Base-by-base conservation (phyloP, 2,888 invertebrate species). In the Nymphalis c-album region DNA sequence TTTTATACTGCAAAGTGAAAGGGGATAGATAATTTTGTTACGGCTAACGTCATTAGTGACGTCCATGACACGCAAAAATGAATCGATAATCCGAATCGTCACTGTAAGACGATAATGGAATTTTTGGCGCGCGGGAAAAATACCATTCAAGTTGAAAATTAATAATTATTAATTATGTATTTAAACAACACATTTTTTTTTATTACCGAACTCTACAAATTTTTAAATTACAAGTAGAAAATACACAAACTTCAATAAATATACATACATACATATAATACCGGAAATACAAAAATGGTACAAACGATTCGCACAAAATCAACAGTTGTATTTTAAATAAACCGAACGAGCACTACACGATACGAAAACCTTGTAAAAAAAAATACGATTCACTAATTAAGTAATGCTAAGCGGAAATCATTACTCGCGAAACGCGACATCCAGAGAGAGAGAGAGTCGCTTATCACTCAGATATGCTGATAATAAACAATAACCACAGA, bases 1-100 rank as follows among this genome's bases (percentile, higher is more conserved):
- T 60, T 53, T 63, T 40, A 55, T 46, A 18, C 3, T 10, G 45
- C 31, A 57, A 55, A 68, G 63, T 48, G 64, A 64, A 70, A 64
- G 69, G 64, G 66, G 61, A 64, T 62, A 55, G 61, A 64, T 62
- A 55, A 59, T 59, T 60, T 64, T 40, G 51, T 67, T 55, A 47
- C 59, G 57, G 35, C 60, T 68, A 68, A 73, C 74, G 75, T 74
- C 71, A 73, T 66, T 61, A 60, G 69, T 74, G 74, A 75, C 77
- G 75, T 73, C 55, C 63, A 71, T 63, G 71, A 60, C 71, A 68
- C 69, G 69, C 67, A 53, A 72, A 71, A 72, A 73, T 71, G 69
- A 76, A 75, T 76, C 75, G 70, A 74, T 74, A 74, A 69, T 63
- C 69, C n/a, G 53, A 64, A 61, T 65, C 60, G 55, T 55, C 68